Evolutionary conservation across 2,888 invertebrate species (phyloP).

Genomic region (Agrypnus murinus): DNA sequence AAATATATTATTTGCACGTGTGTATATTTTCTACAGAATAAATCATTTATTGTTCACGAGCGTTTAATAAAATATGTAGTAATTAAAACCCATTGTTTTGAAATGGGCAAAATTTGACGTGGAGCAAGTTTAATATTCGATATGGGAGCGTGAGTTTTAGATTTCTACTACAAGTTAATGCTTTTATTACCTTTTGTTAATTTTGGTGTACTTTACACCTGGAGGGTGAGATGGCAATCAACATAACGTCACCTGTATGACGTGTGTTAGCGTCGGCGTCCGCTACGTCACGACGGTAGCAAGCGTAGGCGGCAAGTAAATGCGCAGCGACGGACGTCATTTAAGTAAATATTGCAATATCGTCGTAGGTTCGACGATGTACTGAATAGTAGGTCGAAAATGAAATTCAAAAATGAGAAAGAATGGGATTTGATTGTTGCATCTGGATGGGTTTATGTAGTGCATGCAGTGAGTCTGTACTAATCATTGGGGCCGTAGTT

Average conservation of each 20-base stretch:
- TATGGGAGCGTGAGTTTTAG: background rate
- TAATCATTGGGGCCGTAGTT: slow-evolving; percentile 10
- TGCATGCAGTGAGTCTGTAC: slow-evolving; percentile 11
- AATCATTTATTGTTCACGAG: background rate
- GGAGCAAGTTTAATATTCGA: background rate
- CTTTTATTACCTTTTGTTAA: slow-evolving; percentile 33
- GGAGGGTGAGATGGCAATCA: slow-evolving; percentile 31
- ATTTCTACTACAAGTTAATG: slow-evolving; percentile 23
- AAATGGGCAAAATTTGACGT: background rate
- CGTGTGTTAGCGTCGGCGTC: slow-evolving; percentile 51
- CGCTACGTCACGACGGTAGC: slow-evolving; percentile 55
- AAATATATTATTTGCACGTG: too few relatives aligned
- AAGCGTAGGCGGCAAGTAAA: slow-evolving; percentile 55
- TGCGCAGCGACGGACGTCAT: slow-evolving; percentile 54
- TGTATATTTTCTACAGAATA: background rate
- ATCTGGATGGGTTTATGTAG: background rate
- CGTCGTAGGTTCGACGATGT: slow-evolving; percentile 1
- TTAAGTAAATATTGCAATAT: slow-evolving; percentile 56
- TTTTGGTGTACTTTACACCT: slow-evolving; percentile 31
- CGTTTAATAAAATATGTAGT: too few relatives aligned
- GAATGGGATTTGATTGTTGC: slow-evolving; percentile 3
- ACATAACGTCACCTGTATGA: slow-evolving; percentile 54
- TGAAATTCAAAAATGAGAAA: slow-evolving; percentile 5
- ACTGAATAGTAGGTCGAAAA: slow-evolving; percentile 20
- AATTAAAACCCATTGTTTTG: background rate